phyloP scores from a whole-genome alignment of 2,797 vertebrate species.

The Phataginus tricuspis region DNA sequence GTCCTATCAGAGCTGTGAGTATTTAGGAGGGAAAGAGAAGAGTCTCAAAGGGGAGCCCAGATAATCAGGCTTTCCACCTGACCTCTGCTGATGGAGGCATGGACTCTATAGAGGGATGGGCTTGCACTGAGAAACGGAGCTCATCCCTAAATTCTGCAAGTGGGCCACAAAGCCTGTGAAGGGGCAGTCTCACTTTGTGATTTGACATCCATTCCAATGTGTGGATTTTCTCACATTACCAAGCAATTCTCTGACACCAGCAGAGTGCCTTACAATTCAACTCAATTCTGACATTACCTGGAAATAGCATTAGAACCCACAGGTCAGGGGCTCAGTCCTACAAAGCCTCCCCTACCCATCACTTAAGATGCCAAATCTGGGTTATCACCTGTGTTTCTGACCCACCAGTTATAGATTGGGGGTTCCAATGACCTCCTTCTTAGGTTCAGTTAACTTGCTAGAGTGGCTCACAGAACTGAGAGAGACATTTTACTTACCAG shows the following conservation, averaged over 20 bases:
- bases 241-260: not conserved
- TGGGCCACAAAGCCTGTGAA: not conserved
- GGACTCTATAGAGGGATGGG: not conserved
- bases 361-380: not conserved
- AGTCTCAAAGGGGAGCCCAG: not conserved
- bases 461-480: not conserved
- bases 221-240: not conserved
- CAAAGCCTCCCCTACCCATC: not conserved
- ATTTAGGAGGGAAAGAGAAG: not conserved
- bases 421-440: not conserved
- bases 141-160: not conserved
- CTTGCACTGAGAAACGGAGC: not conserved
- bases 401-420: not conserved
- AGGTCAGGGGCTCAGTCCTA: not conserved
- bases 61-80: not conserved
- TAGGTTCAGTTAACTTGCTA: not conserved
- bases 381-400: not conserved
- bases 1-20: not conserved
- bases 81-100: not conserved
- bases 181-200: not conserved
- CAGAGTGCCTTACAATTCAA: not conserved
- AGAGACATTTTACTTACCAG: not conserved
- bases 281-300: not conserved
- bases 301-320: not conserved
- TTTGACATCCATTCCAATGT: not conserved